These are phyloP conservation scores for Halocynthia roretzi DNA, from an alignment of 23 tunicate genomes.

Conservation along the genomic window DNA sequence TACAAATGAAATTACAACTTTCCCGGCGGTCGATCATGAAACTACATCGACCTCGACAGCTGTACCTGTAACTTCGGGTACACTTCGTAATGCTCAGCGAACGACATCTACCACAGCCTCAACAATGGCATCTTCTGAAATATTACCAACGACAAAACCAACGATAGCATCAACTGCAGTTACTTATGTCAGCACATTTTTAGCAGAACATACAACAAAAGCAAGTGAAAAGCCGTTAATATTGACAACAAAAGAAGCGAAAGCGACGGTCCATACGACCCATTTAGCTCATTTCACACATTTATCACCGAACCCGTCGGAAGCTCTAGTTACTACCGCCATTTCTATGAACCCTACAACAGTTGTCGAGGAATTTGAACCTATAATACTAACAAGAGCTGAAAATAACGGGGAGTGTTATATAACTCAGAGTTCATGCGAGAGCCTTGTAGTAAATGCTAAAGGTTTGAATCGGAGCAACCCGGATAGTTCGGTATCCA, in stretches of 20 bases:
- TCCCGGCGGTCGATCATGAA: neutral
- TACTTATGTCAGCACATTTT: neutral
- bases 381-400: neutral
- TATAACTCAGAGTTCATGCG: neutral
- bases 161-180: neutral
- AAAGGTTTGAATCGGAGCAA: neutral
- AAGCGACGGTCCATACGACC: too few species aligned
- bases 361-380: too few species aligned
- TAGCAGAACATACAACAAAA: neutral
- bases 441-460: neutral
- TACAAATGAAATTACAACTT: neutral
- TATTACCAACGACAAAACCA: neutral
- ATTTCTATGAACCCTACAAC: too few species aligned
- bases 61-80: neutral
- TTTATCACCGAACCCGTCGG: too few species aligned
- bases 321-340: too few species aligned
- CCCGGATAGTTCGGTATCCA: neutral
- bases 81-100: neutral
- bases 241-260: too few species aligned
- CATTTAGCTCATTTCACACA: too few species aligned
- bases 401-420: slow-evolving; percentile 1
- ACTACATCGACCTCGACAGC: neutral
- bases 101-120: neutral
- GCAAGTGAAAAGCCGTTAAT: neutral
- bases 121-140: neutral